Percentiles rank a stretch among this genome's conserved stretches.
Conservation (phyloP, 2,888 invertebrate species). For the Hemithea aestivaria region DNA sequence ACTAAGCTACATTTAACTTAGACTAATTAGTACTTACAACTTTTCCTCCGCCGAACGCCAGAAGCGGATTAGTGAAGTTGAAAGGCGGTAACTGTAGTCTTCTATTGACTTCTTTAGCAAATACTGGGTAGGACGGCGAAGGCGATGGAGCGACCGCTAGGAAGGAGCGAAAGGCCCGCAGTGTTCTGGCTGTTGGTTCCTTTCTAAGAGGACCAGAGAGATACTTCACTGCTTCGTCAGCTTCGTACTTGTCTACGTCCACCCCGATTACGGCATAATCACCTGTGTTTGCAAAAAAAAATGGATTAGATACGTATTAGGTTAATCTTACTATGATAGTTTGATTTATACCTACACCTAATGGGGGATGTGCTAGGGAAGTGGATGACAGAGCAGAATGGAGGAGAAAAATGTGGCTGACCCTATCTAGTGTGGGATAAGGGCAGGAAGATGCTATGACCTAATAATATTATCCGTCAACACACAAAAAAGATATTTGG, state of each 20-base stretch:
- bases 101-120: slow-evolving; percentile 87
- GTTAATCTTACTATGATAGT: no score
- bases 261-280: slow-evolving; percentile 97
- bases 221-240: slow-evolving; percentile 87
- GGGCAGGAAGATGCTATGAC: no score
- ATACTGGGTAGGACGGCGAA: slow-evolving; percentile 84
- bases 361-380: no score
- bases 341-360: no score
- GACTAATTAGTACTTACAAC: slow-evolving; percentile 81
- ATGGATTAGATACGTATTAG: no score
- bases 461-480: no score
- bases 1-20: no score
- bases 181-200: slow-evolving; percentile 78
- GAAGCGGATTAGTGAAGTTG: slow-evolving; percentile 90
- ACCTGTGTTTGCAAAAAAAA: slow-evolving; percentile 70
- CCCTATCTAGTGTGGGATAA: no score
- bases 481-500: no score
- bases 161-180: slow-evolving; percentile 88
- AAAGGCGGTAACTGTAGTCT: slow-evolving; percentile 93
- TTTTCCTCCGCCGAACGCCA: slow-evolving; percentile 85
- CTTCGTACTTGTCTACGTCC: slow-evolving; percentile 92
- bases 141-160: slow-evolving; percentile 90
- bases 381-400: no score
- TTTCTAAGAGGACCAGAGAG: slow-evolving; percentile 86
- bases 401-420: no score